Evolutionary conservation across 2,888 invertebrate genomes (phyloP), one percentile per base, ranked within the genome.

Genomic region (Nebria salina): DNA sequence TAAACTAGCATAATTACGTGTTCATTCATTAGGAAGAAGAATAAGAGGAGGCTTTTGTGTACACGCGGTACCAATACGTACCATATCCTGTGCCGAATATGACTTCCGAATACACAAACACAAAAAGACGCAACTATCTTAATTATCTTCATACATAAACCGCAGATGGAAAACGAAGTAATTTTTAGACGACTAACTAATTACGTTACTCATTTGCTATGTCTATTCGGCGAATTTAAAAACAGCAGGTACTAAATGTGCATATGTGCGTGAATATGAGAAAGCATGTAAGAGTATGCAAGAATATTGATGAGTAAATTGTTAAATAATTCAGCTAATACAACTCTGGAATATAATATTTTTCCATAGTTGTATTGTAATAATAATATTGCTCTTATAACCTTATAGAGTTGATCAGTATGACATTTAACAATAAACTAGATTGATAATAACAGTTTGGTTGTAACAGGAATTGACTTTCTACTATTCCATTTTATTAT

Each of bases 1-100:
- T 11, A 68, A 79, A 79, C 43, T 73, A 72, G 26, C 73, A 34
- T 74, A 75, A 54, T 75, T 75, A 68, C 75, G 80, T 80, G 75
- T 72, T 80, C 72, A 54, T 70, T 65, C 74, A 79, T 43, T 54
- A 54, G 11, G 54, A 54, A 54, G 54, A 54, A 68, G 68, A 72
- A 20, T 20, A 20, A 70, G 72, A 68, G 13, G 73, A 74, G 68
- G 66, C 75, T 72, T 68, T 73, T 73, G 73, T 73, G n/a, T 73
- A 13, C 54, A 54, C 13, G 54, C 54, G 54, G 54, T 54, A 54
- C 54, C 54, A 54, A 54, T 70, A 7, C 66, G 66, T 66, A 70
- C 70, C 70, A 70, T 34, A 25, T 70, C 34, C 70, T 11, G 70
- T 25, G 54, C 54, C 54, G 54, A 54, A 54, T 7, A 4, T 54